phyloP scores from a whole-genome alignment of 2,888 invertebrate species.

The Griposia aprilina region DNA sequence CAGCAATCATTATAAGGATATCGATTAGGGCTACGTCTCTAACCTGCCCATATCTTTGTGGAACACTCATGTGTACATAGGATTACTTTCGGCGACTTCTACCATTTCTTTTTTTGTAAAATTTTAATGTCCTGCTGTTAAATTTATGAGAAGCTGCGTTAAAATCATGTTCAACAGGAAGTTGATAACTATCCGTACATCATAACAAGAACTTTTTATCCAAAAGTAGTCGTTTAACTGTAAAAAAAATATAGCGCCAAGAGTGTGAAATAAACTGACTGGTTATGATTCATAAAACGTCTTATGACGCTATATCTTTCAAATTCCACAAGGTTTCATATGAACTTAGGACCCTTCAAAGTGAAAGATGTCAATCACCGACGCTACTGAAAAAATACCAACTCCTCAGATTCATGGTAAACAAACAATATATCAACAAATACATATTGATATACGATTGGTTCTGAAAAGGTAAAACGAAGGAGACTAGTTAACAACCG shows the following conservation, averaged over 20 bases:
- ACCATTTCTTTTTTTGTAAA: conserved; percentile 53
- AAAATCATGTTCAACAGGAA: not conserved
- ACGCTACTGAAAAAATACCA: conserved; percentile 19
- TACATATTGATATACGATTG: conserved; percentile 62
- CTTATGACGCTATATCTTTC: conserved; percentile 15
- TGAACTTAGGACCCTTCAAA: conserved; percentile 8
- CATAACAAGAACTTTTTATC: not conserved
- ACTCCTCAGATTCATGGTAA: conserved; percentile 39
- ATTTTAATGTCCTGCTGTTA: conserved; percentile 30
- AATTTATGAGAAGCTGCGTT: conserved; percentile 4
- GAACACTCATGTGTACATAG: conserved; percentile 85
- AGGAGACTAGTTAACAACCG: conserved; percentile 87
- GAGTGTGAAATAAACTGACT: conserved; percentile 37
- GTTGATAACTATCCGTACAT: not conserved
- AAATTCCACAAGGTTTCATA: conserved; percentile 17
- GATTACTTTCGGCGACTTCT: conserved; percentile 73
- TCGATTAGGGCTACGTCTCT: conserved; percentile 90
- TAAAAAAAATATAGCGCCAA: conserved; percentile 12
- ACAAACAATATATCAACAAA: conserved; percentile 58
- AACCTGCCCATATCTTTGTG: conserved; percentile 89
- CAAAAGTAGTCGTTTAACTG: not conserved
- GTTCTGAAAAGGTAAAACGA: conserved; percentile 72
- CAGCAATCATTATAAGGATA: conserved; percentile 91
- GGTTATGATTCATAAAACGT: conserved; percentile 39
- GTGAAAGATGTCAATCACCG: not conserved